Evolutionary conservation across 2,113 vertebrate species (phyloP).

Genomic region (Myiozetetes cayanensis): DNA sequence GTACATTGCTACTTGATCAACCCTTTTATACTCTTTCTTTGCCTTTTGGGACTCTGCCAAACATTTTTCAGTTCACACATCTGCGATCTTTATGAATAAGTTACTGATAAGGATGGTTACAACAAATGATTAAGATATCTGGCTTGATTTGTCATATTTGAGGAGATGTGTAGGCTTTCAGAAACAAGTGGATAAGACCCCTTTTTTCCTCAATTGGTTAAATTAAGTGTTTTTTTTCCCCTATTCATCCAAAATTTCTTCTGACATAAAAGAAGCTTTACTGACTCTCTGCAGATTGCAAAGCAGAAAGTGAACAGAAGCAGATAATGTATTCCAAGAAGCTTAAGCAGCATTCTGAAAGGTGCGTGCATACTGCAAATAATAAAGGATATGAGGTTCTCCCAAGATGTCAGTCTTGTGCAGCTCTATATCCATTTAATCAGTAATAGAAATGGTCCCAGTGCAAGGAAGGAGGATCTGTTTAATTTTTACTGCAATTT

Average conservation of each 20-base stretch:
- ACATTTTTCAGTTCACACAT: constrained; percentile 57
- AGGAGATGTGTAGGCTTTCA: constrained; percentile 29
- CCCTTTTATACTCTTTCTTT: constrained; percentile 24
- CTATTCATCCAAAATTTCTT: constrained; percentile 29
- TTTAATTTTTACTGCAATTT: constrained; percentile 71
- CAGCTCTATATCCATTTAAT: constrained; percentile 73
- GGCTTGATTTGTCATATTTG: constrained; percentile 47
- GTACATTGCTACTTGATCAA: constrained; percentile 55
- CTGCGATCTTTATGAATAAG: constrained; percentile 63
- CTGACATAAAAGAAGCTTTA: constrained; percentile 49
- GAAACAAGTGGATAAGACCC: constrained; percentile 36
- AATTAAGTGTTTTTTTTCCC: constrained; percentile 45
- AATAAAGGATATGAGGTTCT: constrained; percentile 73
- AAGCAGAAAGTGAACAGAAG: constrained; percentile 45
- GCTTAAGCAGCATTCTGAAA: constrained; percentile 71
- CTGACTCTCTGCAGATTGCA: constrained; percentile 28
- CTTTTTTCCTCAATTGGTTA: background rate
- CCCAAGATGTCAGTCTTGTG: constrained; percentile 43
- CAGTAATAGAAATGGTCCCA: constrained; percentile 44
- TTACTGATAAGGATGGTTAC: constrained; percentile 63
- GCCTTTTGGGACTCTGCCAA: constrained; percentile 55
- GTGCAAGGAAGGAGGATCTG: constrained; percentile 28
- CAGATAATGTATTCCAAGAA: constrained; percentile 38
- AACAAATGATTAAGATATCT: constrained; percentile 72
- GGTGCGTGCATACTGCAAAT: constrained; percentile 70